Conservation (phyloP, 2,888 invertebrate species). For the Pegoplata infirma region DNA sequence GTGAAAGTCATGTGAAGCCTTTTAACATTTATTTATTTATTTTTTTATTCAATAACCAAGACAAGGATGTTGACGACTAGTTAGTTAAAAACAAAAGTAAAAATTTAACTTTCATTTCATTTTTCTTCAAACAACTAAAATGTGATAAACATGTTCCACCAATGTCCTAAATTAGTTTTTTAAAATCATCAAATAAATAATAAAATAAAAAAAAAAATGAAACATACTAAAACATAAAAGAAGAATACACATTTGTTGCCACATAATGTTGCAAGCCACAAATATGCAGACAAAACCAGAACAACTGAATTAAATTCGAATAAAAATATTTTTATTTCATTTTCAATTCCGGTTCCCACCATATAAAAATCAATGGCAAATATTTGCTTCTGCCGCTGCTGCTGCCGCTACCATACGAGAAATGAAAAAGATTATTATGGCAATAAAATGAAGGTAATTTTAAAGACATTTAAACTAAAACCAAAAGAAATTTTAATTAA, state of each 20-base stretch:
- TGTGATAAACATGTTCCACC: slow-evolving; percentile 54
- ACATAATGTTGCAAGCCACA: slow-evolving; percentile 28
- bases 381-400: slow-evolving; percentile 25
- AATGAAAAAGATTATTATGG: background rate
- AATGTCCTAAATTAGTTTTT: slow-evolving; percentile 60
- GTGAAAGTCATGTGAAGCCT: background rate
- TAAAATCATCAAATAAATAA: slow-evolving; percentile 56
- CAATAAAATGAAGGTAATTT: slow-evolving; percentile 8
- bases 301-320: slow-evolving; percentile 49
- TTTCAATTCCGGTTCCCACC: slow-evolving; percentile 58
- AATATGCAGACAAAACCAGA: slow-evolving; percentile 30
- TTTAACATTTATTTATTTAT: background rate
- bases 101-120: slow-evolving; percentile 56
- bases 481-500: slow-evolving; percentile 45
- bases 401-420: background rate
- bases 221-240: slow-evolving; percentile 31
- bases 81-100: slow-evolving; percentile 26
- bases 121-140: slow-evolving; percentile 16
- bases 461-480: slow-evolving; percentile 20
- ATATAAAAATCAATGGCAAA: slow-evolving; percentile 25
- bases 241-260: slow-evolving; percentile 33
- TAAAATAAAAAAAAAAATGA: slow-evolving; percentile 43
- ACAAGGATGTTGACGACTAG: background rate
- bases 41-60: background rate
- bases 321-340: slow-evolving; percentile 36